Conservation (phyloP, 1,140 invertebrate species). For the Xylocopa sonorina region DNA sequence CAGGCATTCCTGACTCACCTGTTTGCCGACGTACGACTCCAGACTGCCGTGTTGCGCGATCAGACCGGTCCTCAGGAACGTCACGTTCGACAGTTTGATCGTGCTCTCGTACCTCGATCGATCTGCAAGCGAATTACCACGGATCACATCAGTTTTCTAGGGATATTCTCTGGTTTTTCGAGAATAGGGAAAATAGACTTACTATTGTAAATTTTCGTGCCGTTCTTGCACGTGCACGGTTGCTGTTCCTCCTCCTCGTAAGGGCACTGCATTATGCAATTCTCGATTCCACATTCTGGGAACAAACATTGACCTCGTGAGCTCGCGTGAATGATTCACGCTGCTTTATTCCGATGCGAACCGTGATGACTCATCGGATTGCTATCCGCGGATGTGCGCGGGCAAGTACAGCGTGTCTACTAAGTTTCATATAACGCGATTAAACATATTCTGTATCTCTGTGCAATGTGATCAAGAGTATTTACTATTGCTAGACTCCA, state of each 20-base stretch:
- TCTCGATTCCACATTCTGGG: constrained; percentile 65
- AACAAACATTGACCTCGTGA: constrained; percentile 30
- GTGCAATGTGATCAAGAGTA: too few relatives aligned
- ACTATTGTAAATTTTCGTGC: constrained; percentile 63
- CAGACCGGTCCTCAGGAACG: constrained; percentile 57
- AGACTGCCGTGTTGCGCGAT: constrained; percentile 61
- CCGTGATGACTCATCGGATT: constrained; percentile 29
- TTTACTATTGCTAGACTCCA: too few relatives aligned
- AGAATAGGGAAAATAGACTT: constrained; percentile 10
- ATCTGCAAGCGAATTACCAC: constrained; percentile 61
- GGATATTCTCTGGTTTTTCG: not conserved
- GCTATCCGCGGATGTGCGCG: not conserved
- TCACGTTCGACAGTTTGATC: constrained; percentile 74
- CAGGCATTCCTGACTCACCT: constrained; percentile 62
- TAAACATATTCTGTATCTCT: too few relatives aligned
- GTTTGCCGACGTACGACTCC: constrained; percentile 67
- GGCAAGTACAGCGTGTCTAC: not conserved
- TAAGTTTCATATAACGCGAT: too few relatives aligned
- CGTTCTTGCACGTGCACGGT: constrained; percentile 67
- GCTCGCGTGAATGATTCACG: constrained; percentile 2
- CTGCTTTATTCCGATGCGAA: not conserved
- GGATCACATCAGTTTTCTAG: not conserved
- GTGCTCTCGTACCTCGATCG: constrained; percentile 74
- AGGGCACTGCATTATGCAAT: constrained; percentile 74
- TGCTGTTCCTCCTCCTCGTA: constrained; percentile 42